Percentiles rank a stretch among this genome's conserved stretches.
These are phyloP conservation scores for Ellobius talpinus DNA, from an alignment of 2,113 vertebrate genomes.

Conservation along the genomic window DNA sequence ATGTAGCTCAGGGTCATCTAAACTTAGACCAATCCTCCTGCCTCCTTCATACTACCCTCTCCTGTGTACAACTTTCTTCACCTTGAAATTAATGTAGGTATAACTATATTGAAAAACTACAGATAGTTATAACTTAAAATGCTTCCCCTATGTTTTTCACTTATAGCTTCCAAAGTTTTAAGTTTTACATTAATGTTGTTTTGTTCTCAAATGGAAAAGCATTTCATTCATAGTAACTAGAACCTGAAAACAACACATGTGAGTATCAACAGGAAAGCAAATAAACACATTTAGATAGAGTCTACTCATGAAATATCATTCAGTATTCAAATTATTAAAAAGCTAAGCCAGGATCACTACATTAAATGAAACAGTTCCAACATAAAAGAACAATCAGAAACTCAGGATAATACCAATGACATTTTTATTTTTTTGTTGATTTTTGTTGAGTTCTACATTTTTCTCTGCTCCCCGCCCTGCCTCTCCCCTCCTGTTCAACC, in stretches of 20 bases:
- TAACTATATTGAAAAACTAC: neutral
- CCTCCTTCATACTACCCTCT: neutral
- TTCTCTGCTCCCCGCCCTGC: too few species aligned
- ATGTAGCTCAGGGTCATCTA: neutral
- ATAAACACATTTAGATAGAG: neutral
- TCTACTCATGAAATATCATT: neutral
- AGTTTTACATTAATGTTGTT: neutral
- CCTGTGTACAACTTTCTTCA: too few species aligned
- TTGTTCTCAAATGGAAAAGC: neutral
- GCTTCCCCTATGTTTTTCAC: neutral
- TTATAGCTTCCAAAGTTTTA: neutral
- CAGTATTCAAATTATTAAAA: neutral
- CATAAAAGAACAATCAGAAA: neutral
- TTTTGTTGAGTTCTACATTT: too few species aligned
- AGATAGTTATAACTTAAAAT: neutral
- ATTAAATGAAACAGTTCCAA: neutral
- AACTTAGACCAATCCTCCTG: neutral
- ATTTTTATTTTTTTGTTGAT: neutral
- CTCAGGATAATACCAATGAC: neutral
- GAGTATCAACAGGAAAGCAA: neutral
- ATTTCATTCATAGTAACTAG: neutral
- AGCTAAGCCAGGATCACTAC: neutral
- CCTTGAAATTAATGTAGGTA: neutral
- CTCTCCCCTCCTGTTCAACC: too few species aligned
- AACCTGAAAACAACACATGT: neutral